phyloP scores from a whole-genome alignment of 53 echinoderm and acorn worm species.

The Stichopus horrens region DNA sequence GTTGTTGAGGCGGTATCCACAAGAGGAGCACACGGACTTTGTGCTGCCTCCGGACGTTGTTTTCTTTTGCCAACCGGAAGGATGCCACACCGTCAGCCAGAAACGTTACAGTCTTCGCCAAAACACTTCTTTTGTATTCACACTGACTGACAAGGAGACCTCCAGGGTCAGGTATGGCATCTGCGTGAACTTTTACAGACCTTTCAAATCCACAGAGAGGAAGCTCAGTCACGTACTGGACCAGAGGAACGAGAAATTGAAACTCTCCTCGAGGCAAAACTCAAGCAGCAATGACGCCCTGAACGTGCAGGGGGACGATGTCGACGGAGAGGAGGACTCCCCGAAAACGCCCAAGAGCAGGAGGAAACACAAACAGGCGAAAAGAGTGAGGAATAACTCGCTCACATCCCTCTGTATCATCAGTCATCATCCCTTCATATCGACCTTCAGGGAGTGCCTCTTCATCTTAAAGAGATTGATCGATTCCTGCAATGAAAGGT shows the following conservation, averaged over 20 bases:
- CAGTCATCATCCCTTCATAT: constrained; percentile 98
- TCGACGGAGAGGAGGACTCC: constrained; percentile 25
- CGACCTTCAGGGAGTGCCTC: constrained; percentile 93
- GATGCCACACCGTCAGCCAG: constrained; percentile 85
- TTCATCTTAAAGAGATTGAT: constrained; percentile 89
- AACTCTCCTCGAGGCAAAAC: constrained; percentile 67
- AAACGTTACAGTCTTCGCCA: constrained; percentile 77
- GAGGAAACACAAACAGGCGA: constrained; percentile 78
- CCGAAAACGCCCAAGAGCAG: constrained; percentile 78
- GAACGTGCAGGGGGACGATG: constrained; percentile 63
- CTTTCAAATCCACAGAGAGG: constrained; percentile 73
- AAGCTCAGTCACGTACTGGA: constrained; percentile 53
- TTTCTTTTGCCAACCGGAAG: constrained; percentile 94
- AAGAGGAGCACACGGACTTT: constrained; percentile 88
- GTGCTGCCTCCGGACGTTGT: constrained; percentile 86
- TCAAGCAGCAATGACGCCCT: constrained; percentile 91
- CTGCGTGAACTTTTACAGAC: constrained; percentile 93
- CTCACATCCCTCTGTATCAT: constrained; percentile 91
- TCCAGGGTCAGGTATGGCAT: constrained; percentile 78
- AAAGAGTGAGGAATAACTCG: constrained; percentile 88
- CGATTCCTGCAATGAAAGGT: constrained; percentile 94
- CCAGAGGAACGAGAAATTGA: constrained; percentile 55
- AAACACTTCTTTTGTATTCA: constrained; percentile 93
- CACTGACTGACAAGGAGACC: constrained; percentile 90
- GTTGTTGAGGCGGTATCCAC: constrained; percentile 78